phyloP scores from a whole-genome alignment of 2,797 vertebrate species.

The Epinephelus awoara region DNA sequence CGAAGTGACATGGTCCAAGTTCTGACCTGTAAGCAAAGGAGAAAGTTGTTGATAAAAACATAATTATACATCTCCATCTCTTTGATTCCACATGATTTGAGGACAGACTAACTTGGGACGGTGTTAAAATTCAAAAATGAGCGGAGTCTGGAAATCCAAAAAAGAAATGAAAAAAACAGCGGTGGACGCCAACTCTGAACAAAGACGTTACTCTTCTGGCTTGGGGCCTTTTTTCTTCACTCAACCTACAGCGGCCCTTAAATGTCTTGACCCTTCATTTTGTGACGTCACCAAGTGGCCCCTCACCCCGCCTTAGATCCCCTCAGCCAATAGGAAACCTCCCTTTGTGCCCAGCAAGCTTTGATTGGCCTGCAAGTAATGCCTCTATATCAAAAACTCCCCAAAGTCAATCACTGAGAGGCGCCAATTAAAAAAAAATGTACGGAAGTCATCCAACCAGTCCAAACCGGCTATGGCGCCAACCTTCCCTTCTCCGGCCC shows the following conservation, averaged over 20 bases:
- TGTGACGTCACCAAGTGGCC: slow-evolving; percentile 51
- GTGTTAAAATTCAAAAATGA: not conserved
- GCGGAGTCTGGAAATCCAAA: not conserved
- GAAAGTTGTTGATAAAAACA: slow-evolving; percentile 61
- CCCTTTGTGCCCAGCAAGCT: slow-evolving; percentile 42
- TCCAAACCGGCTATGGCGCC: slow-evolving; percentile 59
- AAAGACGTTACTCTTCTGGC: slow-evolving; percentile 38
- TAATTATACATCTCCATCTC: not conserved
- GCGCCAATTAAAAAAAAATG: slow-evolving; percentile 45
- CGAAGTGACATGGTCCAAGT: slow-evolving; percentile 58
- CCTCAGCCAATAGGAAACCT: slow-evolving; percentile 62
- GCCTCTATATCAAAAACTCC: slow-evolving; percentile 53
- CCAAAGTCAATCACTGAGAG: slow-evolving; percentile 68
- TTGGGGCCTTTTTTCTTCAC: slow-evolving; percentile 37
- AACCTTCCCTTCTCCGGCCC: slow-evolving; percentile 40
- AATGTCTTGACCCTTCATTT: slow-evolving; percentile 64
- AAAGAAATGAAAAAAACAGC: not conserved
- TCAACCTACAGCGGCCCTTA: slow-evolving; percentile 44
- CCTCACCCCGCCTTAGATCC: slow-evolving; percentile 44
- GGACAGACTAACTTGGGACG: not conserved
- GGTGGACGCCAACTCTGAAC: not conserved
- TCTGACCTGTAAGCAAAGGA: slow-evolving; percentile 77
- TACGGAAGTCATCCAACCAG: slow-evolving; percentile 57
- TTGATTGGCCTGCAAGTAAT: slow-evolving; percentile 61
- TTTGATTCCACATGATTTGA: slow-evolving; percentile 24